phyloP scores from a whole-genome alignment of 2,888 invertebrate species.

The Unio delphinus region DNA sequence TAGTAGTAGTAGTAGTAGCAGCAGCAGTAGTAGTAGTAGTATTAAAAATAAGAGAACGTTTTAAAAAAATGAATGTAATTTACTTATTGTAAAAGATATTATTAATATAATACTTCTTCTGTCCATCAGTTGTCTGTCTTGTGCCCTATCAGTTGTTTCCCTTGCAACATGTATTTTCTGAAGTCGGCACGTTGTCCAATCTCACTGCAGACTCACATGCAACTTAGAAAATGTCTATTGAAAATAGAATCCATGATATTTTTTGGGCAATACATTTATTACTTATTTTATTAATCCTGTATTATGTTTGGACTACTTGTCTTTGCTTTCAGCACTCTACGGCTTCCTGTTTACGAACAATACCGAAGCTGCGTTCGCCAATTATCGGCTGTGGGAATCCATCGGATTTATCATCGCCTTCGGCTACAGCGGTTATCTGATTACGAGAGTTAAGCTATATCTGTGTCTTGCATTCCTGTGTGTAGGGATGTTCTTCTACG shows the following conservation, averaged over 20 bases:
- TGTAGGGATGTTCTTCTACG: conserved; percentile 84
- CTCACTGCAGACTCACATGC: too few species aligned
- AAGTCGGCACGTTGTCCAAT: too few species aligned
- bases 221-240: too few species aligned
- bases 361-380: conserved; percentile 92
- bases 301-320: background rate
- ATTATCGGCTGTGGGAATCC: conserved; percentile 93
- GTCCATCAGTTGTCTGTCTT: too few species aligned
- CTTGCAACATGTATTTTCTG: too few species aligned
- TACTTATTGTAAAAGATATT: too few species aligned
- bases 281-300: background rate
- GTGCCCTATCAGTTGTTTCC: too few species aligned
- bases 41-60: too few species aligned
- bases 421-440: conserved; percentile 83
- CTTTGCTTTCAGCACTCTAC: conserved; percentile 75
- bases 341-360: conserved; percentile 88
- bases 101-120: too few species aligned
- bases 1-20: too few species aligned
- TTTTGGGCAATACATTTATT: background rate
- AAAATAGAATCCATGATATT: background rate
- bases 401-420: conserved; percentile 91
- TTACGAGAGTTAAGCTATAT: conserved; percentile 82
- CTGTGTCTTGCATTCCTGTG: conserved; percentile 80
- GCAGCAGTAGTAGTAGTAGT: too few species aligned
- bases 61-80: too few species aligned